Evolutionary conservation across 2,113 vertebrate species (phyloP).

Genomic region (Amazona guildingii): DNA sequence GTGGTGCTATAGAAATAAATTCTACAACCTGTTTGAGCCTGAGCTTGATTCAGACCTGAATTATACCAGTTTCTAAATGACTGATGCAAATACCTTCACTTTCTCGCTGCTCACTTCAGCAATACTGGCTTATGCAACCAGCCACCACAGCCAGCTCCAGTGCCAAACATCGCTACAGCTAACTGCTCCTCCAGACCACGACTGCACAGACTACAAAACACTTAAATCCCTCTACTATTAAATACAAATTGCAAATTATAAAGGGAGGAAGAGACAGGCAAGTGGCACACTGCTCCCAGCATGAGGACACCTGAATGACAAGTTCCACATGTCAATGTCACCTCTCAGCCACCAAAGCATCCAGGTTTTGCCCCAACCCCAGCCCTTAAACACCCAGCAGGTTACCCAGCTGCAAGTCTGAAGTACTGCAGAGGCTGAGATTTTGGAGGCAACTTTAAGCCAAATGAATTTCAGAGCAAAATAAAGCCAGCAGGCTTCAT

Average conservation of each 20-base stretch:
- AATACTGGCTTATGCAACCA: neutral
- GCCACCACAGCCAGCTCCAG: neutral
- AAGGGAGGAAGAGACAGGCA: neutral
- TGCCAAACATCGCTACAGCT: neutral
- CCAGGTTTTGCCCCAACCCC: neutral
- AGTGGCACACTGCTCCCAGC: neutral
- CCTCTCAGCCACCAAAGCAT: neutral
- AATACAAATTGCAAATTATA: neutral
- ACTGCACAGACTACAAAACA: neutral
- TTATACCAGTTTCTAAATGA: neutral
- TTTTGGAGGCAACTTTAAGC: neutral
- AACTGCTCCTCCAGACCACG: neutral
- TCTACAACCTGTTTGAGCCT: conserved; percentile 49
- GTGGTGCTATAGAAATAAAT: conserved; percentile 30
- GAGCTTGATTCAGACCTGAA: neutral
- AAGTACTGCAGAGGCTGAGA: neutral
- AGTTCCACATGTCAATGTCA: neutral
- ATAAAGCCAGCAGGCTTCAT: conserved; percentile 39
- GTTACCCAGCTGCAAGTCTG: neutral
- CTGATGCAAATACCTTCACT: neutral
- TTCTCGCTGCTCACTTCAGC: neutral
- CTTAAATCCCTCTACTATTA: neutral
- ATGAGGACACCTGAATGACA: neutral
- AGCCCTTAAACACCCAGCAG: neutral
- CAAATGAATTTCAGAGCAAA: neutral